Evolutionary conservation across 1,140 invertebrate genomes (phyloP), one percentile per base, ranked within the genome.

Genomic region (Ctenoplectra terminalis): DNA sequence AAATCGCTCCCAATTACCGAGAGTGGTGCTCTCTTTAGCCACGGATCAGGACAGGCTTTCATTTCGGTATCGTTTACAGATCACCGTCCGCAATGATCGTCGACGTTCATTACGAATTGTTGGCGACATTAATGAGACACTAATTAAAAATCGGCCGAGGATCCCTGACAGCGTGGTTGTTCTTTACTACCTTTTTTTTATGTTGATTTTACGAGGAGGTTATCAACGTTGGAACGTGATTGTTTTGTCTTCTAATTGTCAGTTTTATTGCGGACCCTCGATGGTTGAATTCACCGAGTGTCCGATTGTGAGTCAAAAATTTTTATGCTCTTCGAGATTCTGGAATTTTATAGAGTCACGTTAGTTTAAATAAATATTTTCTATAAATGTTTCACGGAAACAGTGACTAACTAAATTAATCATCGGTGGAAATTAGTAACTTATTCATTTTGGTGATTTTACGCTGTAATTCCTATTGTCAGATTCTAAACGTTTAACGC

Each of bases 1-100:
- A 85, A 85, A 85, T 85, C 79, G 78, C 73, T 75, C 58, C 82
- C 84, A 85, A 85, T 85, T 83, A 85, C 70, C 40, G 76, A 71
- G 77, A 85, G 84, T 85, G 84, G 84, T 74, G 78, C 66, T 70
- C 84, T 76, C 79, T 80, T 85, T 85, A 67, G 26, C n/a, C 73
- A 26, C 17, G 34, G 34, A 9, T 9, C n/a, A 52, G 31, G 17
- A 26, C n/a, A 26, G 23, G 37, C 48, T 76, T 54, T 67, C 61
- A 67, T 67, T 66, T 50, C 20, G 34, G 43, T 52, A 76, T 76
- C 73, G 61, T 76, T 67, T 66, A 9, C 61, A 26, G 34, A 67
- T 76, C 60, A 40, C 23, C 11, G 31, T 64, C 13, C 63, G 2
- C 52, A 17, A 43, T 20, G 70, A 72, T 58, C 52, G 29, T 40